Conservation (phyloP, 2,113 vertebrate genomes). For the Dipodomys stephensi region DNA sequence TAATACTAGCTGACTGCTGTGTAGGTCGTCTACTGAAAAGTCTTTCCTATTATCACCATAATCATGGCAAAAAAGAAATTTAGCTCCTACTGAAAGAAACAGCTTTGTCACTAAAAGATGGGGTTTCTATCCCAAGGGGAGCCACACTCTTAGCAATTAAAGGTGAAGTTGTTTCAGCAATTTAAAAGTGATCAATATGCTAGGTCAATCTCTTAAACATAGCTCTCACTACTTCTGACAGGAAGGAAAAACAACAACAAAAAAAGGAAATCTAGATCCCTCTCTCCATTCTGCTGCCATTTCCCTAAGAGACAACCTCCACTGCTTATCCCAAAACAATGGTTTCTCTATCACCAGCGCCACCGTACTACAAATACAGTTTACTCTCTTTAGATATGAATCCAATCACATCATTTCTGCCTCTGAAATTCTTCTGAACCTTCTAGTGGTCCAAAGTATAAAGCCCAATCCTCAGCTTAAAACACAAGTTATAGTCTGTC, state of each 20-base stretch:
- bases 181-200: background rate
- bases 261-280: background rate
- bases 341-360: background rate
- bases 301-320: background rate
- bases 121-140: background rate
- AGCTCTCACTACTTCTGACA: slow-evolving; percentile 41
- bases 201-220: slow-evolving; percentile 5
- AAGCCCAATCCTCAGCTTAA: background rate
- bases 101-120: slow-evolving; percentile 43
- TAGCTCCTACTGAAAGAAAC: background rate
- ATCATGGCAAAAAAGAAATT: slow-evolving; percentile 7
- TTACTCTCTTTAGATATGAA: slow-evolving; percentile 6
- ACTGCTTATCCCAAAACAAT: background rate
- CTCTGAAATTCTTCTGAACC: slow-evolving; percentile 29
- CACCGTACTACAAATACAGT: background rate
- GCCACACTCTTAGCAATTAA: slow-evolving; percentile 26
- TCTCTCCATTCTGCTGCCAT: background rate
- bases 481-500: background rate
- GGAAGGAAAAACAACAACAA: background rate
- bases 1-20: slow-evolving; percentile 22
- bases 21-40: slow-evolving; percentile 19
- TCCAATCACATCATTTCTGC: background rate
- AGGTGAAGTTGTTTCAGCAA: slow-evolving; percentile 46
- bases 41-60: slow-evolving; percentile 28
- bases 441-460: background rate